A percentile compares a stretch with the other conserved stretches of the same genome.
phyloP scores from a whole-genome alignment of 1,140 invertebrate genomes.

The Chrysoperla carnea region DNA sequence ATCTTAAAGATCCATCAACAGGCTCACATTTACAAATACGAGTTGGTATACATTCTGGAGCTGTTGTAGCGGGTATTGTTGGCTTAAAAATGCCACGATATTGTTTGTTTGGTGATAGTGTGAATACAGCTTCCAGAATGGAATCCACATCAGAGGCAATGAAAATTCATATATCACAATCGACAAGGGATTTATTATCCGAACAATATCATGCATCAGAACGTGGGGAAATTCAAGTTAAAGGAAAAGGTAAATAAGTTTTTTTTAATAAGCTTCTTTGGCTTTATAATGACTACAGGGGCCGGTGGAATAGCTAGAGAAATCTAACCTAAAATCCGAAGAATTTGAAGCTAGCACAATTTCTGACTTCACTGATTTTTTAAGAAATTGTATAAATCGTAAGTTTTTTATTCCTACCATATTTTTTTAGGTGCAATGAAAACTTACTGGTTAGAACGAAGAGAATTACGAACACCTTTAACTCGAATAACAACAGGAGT shows the following conservation, averaged over 20 bases:
- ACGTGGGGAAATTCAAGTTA: slow-evolving; percentile 67
- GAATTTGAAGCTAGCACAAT: background rate
- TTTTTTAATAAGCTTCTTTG: too few species aligned
- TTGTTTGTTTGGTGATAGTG: slow-evolving; percentile 83
- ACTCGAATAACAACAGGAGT: slow-evolving; percentile 21
- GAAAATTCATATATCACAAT: slow-evolving; percentile 88
- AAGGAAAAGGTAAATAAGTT: slow-evolving; percentile 67
- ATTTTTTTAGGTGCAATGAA: slow-evolving; percentile 63
- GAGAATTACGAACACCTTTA: slow-evolving; percentile 36
- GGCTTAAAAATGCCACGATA: slow-evolving; percentile 92
- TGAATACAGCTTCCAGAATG: slow-evolving; percentile 84
- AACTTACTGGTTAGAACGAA: slow-evolving; percentile 74
- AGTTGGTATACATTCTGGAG: slow-evolving; percentile 77
- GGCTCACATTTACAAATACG: slow-evolving; percentile 75
- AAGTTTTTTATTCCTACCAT: background rate
- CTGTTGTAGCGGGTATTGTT: slow-evolving; percentile 87
- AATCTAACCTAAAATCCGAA: background rate
- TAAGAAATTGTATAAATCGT: too few species aligned
- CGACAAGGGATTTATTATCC: slow-evolving; percentile 60
- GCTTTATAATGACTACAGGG: background rate
- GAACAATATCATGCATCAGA: slow-evolving; percentile 59
- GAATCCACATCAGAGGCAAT: slow-evolving; percentile 81
- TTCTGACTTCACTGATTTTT: too few species aligned
- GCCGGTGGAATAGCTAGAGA: slow-evolving; percentile 1
- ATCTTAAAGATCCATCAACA: slow-evolving; percentile 80